Percentiles rank a stretch among this genome's conserved stretches.
phyloP scores from a whole-genome alignment of 2,888 invertebrate species.

The Dryococelus australis region DNA sequence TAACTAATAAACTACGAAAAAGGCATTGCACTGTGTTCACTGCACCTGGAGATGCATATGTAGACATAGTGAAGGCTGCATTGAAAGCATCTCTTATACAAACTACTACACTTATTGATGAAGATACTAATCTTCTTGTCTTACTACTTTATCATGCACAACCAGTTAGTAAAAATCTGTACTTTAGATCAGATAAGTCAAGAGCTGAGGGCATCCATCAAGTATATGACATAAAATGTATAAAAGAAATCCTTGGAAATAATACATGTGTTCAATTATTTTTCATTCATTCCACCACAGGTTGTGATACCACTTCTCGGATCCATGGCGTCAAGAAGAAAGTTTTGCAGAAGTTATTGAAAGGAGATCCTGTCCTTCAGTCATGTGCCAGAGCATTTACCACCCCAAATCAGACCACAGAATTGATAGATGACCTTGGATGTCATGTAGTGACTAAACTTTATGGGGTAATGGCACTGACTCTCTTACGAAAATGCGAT shows the following conservation, averaged over 20 bases:
- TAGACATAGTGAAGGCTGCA: neutral
- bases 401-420: too few species aligned
- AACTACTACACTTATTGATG: too few species aligned
- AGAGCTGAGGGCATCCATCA: too few species aligned
- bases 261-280: too few species aligned
- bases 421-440: neutral
- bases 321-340: neutral
- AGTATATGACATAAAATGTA: too few species aligned
- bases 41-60: neutral
- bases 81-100: neutral
- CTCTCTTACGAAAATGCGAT: neutral
- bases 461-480: neutral
- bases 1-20: neutral
- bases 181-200: too few species aligned
- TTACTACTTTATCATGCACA: neutral
- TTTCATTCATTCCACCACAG: too few species aligned
- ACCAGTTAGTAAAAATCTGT: too few species aligned
- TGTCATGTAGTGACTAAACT: neutral
- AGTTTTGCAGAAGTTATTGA: neutral
- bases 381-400: too few species aligned
- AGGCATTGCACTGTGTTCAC: slow-evolving; percentile 1
- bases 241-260: too few species aligned
- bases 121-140: neutral
- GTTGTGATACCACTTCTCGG: neutral
- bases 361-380: too few species aligned